Evolutionary conservation across 1,140 invertebrate species (phyloP), one percentile per base, ranked within the genome.

Genomic region (Reticulitermes speratus): DNA sequence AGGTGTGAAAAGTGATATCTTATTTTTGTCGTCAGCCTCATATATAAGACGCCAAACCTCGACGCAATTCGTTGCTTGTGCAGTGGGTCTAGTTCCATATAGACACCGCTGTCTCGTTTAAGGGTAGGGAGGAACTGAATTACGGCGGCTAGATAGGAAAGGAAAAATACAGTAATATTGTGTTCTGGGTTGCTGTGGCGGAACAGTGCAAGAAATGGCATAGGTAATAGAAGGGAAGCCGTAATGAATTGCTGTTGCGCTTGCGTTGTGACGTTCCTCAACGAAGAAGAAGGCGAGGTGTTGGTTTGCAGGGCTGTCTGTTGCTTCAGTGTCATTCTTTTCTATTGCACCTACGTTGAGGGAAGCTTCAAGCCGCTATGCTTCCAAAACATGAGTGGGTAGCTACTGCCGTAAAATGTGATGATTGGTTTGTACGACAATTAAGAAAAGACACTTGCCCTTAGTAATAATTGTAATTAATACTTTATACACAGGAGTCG

Each of bases 1-100:
- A 85, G 84, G 84, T 85, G 84, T 85, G 48, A 85, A 65, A 85
- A 85, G 84, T 85, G 84, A 85, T 85, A 85, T 85, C 32, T 85
- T 55, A 55, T 65, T 85, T 85, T 69, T 75, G 65, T 75, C 65
- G 65, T 75, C 65, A 75, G 25, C 25, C 25, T 30, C 65, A 14
- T 75, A 75, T 75, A 75, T 75, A 75, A 75, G 65, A 75, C 65
- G 52, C 52, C 52, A 55, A 21, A 21, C 1, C 14, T 21, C 19
- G 65, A 75, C n/a, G 25, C n/a, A 25, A 8, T 6, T 25, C 52
- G 14, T 19, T 12, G 52, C 3, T 12, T 55, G 19, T 55, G 52
- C 65, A 3, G 9, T 14, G 25, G 30, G 65, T 75, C 25, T 75
- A 25, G 7, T 2, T 75, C 25, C 65, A 75, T 75, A 75, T 75